Evolutionary conservation across 2,113 vertebrate species (phyloP), one percentile per base, ranked within the genome.

Genomic region (Microtus pennsylvanicus): DNA sequence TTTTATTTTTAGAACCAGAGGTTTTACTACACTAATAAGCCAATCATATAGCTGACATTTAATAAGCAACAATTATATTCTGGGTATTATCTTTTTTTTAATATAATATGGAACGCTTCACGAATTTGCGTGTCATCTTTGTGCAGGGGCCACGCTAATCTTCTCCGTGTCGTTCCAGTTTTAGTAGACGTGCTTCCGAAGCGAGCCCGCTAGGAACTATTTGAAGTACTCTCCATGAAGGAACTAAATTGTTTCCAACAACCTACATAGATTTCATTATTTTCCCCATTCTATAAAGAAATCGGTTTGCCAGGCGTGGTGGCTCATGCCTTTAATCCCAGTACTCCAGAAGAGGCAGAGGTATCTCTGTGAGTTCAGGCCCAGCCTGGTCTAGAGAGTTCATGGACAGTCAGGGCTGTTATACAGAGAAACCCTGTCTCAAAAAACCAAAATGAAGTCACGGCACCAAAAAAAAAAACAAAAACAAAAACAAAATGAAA

Each of bases 241-340:
- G 30, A 92, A 90, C 24, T 75, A 74, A 94, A 90, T 50, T 13
- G 4, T 35, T 75, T 9, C 47, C 30, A 91, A 91, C 1, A 87
- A 86, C 63, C 21, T 52, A 65, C 38, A 92, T 21, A 96, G 47
- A 21, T 85, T 50, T 70, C 83, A 87, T 67, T 89, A 52, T 63
- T 95, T 85, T 70, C 61, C 22, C 26, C 77, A 94, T 81, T 96
- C 95, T 93, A 92, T 22, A 88, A 42, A 63, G 38, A 45, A 82
- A 63, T 42, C 10, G 14, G 45, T 45, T 45, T 45, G 45, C 45
- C 45, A 45, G 45, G 45, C 45, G 45, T 45, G 45, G 45, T 45
- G 45, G 45, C 45, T 42, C n/a, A 63, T 5, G 16, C 24, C 58
- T 83, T 83, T 42, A 83, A 83, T 30, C 58, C 13, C 24, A 63